Evolutionary conservation across 2,888 invertebrate species (phyloP).

Genomic region (Pristionchus maxplancki): DNA sequence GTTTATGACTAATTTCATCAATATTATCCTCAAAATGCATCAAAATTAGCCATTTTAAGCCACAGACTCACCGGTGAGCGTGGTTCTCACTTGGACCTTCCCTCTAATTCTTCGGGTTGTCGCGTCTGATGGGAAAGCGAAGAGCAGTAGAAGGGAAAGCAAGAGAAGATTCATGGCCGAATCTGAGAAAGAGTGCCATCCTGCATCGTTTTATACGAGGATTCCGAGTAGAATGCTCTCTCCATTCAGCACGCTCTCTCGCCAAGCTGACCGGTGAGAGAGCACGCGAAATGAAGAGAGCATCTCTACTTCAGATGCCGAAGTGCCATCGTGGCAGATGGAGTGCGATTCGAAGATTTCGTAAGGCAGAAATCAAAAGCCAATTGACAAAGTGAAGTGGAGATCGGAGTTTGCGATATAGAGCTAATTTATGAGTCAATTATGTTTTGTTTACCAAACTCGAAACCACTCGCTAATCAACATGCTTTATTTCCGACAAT

Average conservation of each 20-base stretch:
- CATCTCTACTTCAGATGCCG: background rate
- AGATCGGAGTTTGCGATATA: too few species aligned
- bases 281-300: background rate
- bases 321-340: background rate
- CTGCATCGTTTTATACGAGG: background rate
- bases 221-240: too few species aligned
- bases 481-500: slow-evolving; percentile 35
- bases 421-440: too few species aligned
- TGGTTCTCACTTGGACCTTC: too few species aligned
- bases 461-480: background rate
- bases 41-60: background rate
- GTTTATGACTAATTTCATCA: too few species aligned
- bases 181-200: background rate
- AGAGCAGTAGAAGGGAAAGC: background rate
- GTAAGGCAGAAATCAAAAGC: background rate
- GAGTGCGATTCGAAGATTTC: background rate
- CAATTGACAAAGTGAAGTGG: background rate
- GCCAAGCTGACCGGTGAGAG: background rate
- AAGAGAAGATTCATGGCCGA: background rate
- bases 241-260: too few species aligned
- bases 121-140: too few species aligned
- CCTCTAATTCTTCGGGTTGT: too few species aligned
- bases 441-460: too few species aligned
- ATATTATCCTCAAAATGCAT: background rate
- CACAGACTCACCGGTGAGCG: background rate